These are phyloP conservation scores for Rutilus rutilus DNA, from an alignment of 2,113 vertebrate genomes.

Conservation along the genomic window DNA sequence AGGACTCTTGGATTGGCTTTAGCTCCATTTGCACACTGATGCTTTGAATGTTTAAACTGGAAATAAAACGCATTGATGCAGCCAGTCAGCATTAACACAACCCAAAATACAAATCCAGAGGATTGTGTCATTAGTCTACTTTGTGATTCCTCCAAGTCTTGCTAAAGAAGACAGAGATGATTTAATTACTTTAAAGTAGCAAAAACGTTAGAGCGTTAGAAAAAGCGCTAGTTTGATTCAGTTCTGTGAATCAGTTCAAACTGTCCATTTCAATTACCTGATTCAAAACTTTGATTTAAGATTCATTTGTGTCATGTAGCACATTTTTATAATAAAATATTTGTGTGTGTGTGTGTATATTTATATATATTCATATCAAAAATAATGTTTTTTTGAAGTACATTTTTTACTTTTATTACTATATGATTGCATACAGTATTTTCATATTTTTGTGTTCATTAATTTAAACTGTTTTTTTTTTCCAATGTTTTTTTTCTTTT, in stretches of 20 bases:
- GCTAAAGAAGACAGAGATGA: background rate
- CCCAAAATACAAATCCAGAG: background rate
- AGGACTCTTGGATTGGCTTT: conserved; percentile 7
- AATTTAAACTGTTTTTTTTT: no score
- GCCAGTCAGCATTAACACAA: background rate
- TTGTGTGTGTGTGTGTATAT: background rate
- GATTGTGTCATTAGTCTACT: background rate
- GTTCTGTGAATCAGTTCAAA: background rate
- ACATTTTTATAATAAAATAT: background rate
- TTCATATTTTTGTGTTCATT: no score
- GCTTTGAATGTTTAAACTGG: conserved; percentile 20
- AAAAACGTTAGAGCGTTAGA: background rate
- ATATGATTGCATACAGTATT: no score
- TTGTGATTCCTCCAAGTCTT: background rate
- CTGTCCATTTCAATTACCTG: background rate
- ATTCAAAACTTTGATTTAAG: background rate
- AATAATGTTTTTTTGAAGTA: no score
- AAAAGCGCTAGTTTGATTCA: background rate
- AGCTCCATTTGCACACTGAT: background rate
- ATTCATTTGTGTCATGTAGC: background rate
- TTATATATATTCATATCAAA: no score
- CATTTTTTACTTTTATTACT: no score
- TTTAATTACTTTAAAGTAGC: background rate
- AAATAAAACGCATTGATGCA: background rate
- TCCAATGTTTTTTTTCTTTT: no score